phyloP scores from a whole-genome alignment of 2,797 vertebrate genomes.

The Gallinago stenura region DNA sequence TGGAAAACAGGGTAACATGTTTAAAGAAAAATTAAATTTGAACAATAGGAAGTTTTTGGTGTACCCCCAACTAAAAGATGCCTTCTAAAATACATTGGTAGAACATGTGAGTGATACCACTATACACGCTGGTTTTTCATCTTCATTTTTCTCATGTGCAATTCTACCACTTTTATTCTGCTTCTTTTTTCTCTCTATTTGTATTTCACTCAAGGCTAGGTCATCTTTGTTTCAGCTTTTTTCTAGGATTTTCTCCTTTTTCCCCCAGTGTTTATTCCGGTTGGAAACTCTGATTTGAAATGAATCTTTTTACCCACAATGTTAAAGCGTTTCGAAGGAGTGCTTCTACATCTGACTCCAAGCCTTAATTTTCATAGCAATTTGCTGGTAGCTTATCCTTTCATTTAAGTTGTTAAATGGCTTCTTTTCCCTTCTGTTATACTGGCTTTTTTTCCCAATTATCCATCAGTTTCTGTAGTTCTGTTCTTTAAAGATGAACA shows the following conservation, averaged over 20 bases:
- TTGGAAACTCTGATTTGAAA: neutral
- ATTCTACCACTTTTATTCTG: neutral
- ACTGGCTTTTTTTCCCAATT: constrained; percentile 12
- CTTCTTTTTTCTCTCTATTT: neutral
- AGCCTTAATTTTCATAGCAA: neutral
- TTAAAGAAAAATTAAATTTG: neutral
- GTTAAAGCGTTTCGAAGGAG: neutral
- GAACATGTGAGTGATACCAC: neutral
- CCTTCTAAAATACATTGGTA: neutral
- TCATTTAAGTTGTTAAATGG: constrained; percentile 22
- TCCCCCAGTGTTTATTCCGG: neutral
- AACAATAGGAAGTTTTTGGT: neutral
- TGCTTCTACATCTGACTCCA: neutral
- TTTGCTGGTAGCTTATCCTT: constrained; percentile 3
- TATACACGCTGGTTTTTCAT: neutral
- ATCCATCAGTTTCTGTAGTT: constrained; percentile 10
- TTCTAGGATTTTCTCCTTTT: neutral
- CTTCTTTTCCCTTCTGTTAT: constrained; percentile 1
- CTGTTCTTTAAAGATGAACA: constrained; percentile 14
- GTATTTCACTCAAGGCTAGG: neutral
- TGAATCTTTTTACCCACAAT: neutral
- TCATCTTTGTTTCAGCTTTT: neutral
- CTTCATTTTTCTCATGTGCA: neutral
- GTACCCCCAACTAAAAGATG: neutral
- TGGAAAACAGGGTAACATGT: neutral